These are phyloP conservation scores for Lepidurus couesii DNA, from an alignment of 1,140 invertebrate species.

Conservation along the genomic window DNA sequence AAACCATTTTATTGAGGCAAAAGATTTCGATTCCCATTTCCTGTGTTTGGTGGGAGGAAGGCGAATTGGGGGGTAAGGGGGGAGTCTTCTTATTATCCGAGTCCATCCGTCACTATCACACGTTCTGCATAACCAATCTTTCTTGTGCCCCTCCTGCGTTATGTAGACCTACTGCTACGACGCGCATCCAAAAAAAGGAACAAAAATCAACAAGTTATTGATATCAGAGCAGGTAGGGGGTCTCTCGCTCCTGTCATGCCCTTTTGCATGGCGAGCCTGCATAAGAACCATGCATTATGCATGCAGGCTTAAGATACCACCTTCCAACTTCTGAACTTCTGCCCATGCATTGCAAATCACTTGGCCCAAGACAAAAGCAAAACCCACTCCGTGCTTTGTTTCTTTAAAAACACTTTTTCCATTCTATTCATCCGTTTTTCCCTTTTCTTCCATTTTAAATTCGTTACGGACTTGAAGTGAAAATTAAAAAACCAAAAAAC, in stretches of 20 bases:
- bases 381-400: neutral
- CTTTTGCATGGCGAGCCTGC: neutral
- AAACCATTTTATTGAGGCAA: neutral
- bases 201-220: conserved; percentile 15
- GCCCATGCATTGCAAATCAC: conserved; percentile 5
- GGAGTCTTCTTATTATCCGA: neutral
- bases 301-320: neutral
- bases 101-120: conserved; percentile 14
- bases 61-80: neutral
- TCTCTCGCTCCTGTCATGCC: neutral
- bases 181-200: neutral
- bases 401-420: no score
- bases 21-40: neutral
- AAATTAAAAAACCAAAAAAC: no score
- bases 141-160: neutral
- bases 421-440: no score
- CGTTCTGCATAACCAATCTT: conserved; percentile 10
- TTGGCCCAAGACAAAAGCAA: neutral
- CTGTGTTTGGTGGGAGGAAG: neutral
- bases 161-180: neutral
- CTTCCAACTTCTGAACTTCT: neutral
- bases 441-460: no score
- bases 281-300: neutral
- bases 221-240: conserved; percentile 13
- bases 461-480: no score